Conservation (phyloP, 2,888 invertebrate species). For the Temnothorax ravouxi region DNA sequence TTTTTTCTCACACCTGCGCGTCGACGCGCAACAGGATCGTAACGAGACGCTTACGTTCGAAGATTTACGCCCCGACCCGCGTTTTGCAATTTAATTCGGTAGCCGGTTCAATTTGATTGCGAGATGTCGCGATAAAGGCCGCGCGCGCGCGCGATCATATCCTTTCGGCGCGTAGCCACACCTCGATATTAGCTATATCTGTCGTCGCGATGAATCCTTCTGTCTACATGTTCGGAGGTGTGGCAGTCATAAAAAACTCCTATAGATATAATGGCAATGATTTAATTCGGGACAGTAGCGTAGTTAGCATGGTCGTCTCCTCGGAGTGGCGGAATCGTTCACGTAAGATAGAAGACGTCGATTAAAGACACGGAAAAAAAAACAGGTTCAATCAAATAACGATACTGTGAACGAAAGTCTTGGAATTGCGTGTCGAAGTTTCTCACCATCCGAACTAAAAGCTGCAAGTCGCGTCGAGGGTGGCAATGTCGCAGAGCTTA, state of each 20-base stretch:
- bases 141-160: constrained; percentile 25
- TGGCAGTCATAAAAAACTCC: constrained; percentile 52
- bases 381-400: not conserved
- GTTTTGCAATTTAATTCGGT: constrained; percentile 81
- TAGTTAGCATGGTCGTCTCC: not conserved
- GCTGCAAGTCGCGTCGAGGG: not conserved
- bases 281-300: constrained; percentile 48
- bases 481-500: constrained; percentile 18
- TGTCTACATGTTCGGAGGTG: constrained; percentile 57
- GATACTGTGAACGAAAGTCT: not conserved
- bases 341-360: not conserved
- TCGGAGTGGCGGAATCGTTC: not conserved
- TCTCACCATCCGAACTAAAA: not conserved
- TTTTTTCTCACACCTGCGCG: constrained; percentile 48
- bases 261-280: constrained; percentile 28
- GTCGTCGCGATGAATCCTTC: constrained; percentile 60
- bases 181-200: constrained; percentile 56
- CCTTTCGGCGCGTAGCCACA: constrained; percentile 63
- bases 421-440: not conserved
- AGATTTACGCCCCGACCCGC: constrained; percentile 73
- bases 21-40: constrained; percentile 25
- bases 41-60: constrained; percentile 60
- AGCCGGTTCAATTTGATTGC: constrained; percentile 81
- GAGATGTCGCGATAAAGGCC: constrained; percentile 74
- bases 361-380: not conserved